Evolutionary conservation across 2,113 vertebrate species (phyloP).

Genomic region (Malurus melanocephalus): DNA sequence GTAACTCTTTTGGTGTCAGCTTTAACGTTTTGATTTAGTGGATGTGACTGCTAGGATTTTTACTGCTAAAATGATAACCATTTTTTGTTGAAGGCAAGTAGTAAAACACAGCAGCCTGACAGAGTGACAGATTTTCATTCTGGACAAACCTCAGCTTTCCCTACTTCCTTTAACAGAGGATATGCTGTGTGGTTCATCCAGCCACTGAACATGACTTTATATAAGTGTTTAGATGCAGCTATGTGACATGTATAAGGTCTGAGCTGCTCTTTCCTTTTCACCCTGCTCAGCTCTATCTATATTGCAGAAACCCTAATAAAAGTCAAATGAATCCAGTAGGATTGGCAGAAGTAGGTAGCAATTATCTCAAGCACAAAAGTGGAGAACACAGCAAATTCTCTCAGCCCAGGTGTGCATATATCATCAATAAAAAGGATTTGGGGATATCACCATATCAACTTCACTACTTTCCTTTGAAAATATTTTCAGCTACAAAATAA

Average conservation of each 20-base stretch:
- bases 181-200: background rate
- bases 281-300: background rate
- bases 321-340: background rate
- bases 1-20: background rate
- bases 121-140: background rate
- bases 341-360: background rate
- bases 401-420: background rate
- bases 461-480: background rate
- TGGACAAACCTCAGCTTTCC: background rate
- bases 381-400: background rate
- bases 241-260: background rate
- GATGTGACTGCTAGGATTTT: background rate
- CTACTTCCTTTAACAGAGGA: background rate
- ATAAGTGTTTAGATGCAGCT: background rate
- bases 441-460: background rate
- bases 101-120: background rate
- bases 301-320: background rate
- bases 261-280: background rate
- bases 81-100: background rate
- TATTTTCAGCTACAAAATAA: constrained; percentile 3
- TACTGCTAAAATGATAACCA: background rate
- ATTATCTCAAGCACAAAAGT: background rate
- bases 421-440: background rate
- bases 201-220: background rate
- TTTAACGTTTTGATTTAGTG: background rate